Evolutionary conservation across 1,140 invertebrate genomes (phyloP), one percentile per base, ranked within the genome.

Genomic region (Wasmannia auropunctata): DNA sequence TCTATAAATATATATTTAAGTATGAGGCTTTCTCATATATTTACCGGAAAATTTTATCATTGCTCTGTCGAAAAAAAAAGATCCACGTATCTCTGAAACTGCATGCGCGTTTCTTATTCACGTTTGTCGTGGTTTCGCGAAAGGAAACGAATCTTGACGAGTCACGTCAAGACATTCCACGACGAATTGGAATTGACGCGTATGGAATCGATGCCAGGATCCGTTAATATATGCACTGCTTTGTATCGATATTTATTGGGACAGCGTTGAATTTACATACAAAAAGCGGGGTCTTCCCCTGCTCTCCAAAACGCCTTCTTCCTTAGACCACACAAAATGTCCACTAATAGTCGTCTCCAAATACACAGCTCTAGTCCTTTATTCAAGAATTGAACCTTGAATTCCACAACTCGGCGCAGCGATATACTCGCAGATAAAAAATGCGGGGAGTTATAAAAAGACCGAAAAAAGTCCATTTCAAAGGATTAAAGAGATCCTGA

Each of bases 311-410:
- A 86, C 62, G 37, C 22, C 6, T 46, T 46, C 14, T 67, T 86
- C 31, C 16, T 58, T 86, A 92, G 94, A 95, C 94, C 94, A 95
- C 94, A 95, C 94, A 95, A 95, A 95, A 95, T 94, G 93, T 93
- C 91, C 93, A 94, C 94, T 95, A 95, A 95, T 95, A 94, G 94
- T 90, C 91, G 89, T 90, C 84, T 74, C 74, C 49, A 67, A 46
- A 70, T 49, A 79, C 54, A 54, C 8, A 60, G 34, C 31, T 28
- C 37, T 46, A 69, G 51, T 62, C 75, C n/a, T n/a, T 56, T 74
- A 56, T 74, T 74, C 70, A 74, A 49, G 70, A 74, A 74, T 56
- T 22, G 85, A 40, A 80, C 67, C 74, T 76, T 72, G 67, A 90
- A 90, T 90, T 90, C 88, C 85, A 79, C 46, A n/a, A 46, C 51